These are phyloP conservation scores for Sebastes nivosus DNA, from an alignment of 2,797 vertebrate genomes.

Conservation along the genomic window DNA sequence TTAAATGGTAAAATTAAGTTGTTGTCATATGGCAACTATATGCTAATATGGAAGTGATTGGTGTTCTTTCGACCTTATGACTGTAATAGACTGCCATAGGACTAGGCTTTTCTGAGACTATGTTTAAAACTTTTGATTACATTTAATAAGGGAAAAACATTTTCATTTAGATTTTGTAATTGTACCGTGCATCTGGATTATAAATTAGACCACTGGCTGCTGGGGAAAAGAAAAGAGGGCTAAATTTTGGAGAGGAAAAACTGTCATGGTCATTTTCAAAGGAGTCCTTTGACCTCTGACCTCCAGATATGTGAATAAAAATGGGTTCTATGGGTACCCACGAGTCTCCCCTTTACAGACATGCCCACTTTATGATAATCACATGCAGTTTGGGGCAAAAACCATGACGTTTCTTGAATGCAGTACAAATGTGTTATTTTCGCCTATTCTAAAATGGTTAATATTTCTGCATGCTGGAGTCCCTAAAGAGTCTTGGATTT, in stretches of 20 bases:
- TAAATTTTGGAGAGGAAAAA: accelerated
- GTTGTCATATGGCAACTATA: neutral
- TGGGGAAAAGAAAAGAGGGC: neutral
- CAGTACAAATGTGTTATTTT: no score
- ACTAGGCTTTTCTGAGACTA: neutral
- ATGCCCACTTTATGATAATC: no score
- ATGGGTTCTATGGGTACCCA: no score
- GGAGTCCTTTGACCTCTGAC: no score
- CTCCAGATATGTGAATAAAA: no score
- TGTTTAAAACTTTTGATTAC: neutral
- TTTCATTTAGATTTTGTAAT: neutral
- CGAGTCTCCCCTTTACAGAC: accelerated
- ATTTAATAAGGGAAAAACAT: neutral
- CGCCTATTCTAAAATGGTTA: no score
- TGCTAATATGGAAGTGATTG: accelerated
- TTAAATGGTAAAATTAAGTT: neutral
- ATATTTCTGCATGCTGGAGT: no score
- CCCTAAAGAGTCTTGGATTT: no score
- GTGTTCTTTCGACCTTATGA: neutral
- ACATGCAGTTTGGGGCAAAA: no score
- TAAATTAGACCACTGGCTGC: neutral
- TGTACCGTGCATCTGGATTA: neutral
- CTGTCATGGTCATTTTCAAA: no score
- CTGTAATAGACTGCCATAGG: neutral
- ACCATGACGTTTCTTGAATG: no score